Evolutionary conservation across 2,888 invertebrate genomes (phyloP).

Genomic region (Euspilapteryx auroguttella): DNA sequence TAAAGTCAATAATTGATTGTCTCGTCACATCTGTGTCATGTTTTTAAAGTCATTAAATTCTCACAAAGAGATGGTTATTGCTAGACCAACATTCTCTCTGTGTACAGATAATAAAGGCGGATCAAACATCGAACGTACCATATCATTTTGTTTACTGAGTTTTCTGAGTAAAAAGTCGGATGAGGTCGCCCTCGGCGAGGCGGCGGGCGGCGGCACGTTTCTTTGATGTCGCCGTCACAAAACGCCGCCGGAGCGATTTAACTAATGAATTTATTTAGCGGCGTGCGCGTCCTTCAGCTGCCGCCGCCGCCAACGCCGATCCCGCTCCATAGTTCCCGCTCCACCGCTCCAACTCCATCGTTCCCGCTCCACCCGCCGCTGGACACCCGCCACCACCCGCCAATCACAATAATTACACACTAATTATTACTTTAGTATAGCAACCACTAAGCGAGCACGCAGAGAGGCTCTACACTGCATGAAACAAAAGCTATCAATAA

Average conservation of each 20-base stretch:
- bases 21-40: too few relatives aligned
- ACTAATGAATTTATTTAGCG: constrained; percentile 64
- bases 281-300: constrained; percentile 23
- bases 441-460: too few relatives aligned
- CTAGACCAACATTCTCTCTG: constrained; percentile 41
- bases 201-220: constrained; percentile 27
- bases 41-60: too few relatives aligned
- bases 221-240: constrained; percentile 61
- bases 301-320: constrained; percentile 23
- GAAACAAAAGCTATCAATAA: too few relatives aligned
- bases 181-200: constrained; percentile 46
- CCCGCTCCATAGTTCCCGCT: constrained; percentile 12
- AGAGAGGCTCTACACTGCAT: too few relatives aligned
- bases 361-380: too few relatives aligned
- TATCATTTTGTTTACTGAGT: constrained; percentile 61
- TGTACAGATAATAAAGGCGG: constrained; percentile 56
- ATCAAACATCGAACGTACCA: constrained; percentile 54
- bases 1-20: too few relatives aligned
- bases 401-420: too few relatives aligned
- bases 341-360: too few relatives aligned
- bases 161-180: constrained; percentile 56
- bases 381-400: too few relatives aligned
- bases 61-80: constrained; percentile 38
- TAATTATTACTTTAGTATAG: too few relatives aligned
- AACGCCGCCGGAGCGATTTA: constrained; percentile 61